Percentiles rank a stretch among this genome's conserved stretches.
Evolutionary conservation across 1,140 invertebrate species (phyloP).

Genomic region (Gryon sp.): DNA sequence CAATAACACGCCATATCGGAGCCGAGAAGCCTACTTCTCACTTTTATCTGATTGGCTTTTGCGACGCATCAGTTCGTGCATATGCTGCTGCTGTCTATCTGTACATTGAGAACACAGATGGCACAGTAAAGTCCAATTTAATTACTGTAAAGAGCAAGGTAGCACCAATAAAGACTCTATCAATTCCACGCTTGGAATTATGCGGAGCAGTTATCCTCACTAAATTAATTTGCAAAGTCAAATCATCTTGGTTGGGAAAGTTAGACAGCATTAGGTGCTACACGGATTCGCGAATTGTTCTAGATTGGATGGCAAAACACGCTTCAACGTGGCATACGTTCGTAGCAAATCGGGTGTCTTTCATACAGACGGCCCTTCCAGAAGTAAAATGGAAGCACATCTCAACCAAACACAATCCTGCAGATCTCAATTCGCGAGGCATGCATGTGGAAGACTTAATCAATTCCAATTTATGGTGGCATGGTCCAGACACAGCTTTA

Average conservation of each 20-base stretch:
- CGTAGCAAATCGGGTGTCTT: not conserved
- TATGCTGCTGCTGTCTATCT: not conserved
- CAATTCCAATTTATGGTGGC: not conserved
- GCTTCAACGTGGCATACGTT: not conserved
- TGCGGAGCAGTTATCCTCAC: too few species aligned
- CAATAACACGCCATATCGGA: too few species aligned
- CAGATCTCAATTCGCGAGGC: slow-evolving; percentile 1
- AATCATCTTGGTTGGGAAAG: too few species aligned
- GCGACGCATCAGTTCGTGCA: not conserved
- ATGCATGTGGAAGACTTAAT: not conserved
- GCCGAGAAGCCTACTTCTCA: too few species aligned
- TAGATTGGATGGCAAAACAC: not conserved
- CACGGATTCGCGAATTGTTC: slow-evolving; percentile 2
- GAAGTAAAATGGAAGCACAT: not conserved
- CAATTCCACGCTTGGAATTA: too few species aligned
- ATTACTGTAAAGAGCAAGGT: not conserved
- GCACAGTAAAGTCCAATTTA: not conserved
- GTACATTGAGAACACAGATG: not conserved
- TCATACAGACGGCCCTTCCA: not conserved
- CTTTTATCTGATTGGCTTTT: too few species aligned
- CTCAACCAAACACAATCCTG: not conserved
- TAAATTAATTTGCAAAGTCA: too few species aligned
- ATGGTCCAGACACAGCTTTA: too few species aligned
- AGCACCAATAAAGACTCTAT: not conserved
- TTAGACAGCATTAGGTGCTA: not conserved